phyloP scores from a whole-genome alignment of 2,888 invertebrate genomes.

The Epinotia ramella region DNA sequence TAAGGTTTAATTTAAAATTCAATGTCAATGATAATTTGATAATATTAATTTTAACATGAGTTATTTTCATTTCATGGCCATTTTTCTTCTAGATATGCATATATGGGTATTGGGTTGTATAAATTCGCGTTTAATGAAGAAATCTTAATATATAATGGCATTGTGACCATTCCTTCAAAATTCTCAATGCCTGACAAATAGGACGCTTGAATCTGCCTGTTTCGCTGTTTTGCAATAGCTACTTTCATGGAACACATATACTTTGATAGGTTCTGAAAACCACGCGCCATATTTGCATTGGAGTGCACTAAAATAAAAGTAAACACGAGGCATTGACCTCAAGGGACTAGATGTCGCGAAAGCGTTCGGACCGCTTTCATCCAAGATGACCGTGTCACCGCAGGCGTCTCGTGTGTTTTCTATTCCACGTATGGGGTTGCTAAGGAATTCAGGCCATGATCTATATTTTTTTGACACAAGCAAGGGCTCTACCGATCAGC shows the following conservation, averaged over 20 bases:
- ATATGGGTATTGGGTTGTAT: not conserved
- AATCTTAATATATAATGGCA: not conserved
- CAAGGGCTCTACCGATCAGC: not conserved
- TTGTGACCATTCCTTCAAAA: not conserved
- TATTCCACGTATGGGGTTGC: constrained; percentile 33
- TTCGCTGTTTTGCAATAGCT: not conserved
- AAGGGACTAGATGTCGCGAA: constrained; percentile 41
- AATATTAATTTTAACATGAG: not conserved
- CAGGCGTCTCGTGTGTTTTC: constrained; percentile 35
- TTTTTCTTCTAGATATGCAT: not conserved
- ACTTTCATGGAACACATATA: not conserved
- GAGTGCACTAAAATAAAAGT: constrained; percentile 32
- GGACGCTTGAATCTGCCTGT: not conserved
- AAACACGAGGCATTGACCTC: constrained; percentile 38
- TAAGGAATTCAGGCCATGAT: constrained; percentile 17
- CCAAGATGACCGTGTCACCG: constrained; percentile 43
- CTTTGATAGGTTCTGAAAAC: constrained; percentile 7
- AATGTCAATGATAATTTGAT: constrained; percentile 3
- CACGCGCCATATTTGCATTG: not conserved
- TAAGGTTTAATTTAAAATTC: constrained; percentile 1
- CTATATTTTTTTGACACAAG: not conserved
- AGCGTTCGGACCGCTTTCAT: constrained; percentile 44
- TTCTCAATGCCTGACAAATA: not conserved
- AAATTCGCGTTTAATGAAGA: not conserved
- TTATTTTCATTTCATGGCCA: constrained; percentile 3